Evolutionary conservation across 2,888 invertebrate genomes (phyloP).

Genomic region (Cantharis flavilabris): DNA sequence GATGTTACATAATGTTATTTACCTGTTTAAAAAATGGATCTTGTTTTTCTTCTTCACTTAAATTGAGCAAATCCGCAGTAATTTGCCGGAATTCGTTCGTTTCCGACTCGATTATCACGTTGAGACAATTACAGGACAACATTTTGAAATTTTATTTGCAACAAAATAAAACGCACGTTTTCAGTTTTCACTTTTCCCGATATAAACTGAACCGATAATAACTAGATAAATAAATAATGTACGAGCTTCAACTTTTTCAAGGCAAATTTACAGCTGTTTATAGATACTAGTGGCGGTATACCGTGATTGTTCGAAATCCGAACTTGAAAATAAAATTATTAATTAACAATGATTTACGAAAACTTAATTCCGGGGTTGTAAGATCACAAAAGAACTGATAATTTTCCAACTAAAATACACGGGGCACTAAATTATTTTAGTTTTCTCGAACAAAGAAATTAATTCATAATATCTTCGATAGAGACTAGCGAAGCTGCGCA

Average conservation of each 20-base stretch:
- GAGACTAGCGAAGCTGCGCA: background rate
- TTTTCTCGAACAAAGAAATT: background rate
- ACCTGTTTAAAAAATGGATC: conserved; percentile 73
- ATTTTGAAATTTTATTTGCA: conserved; percentile 49
- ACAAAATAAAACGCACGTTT: conserved; percentile 6
- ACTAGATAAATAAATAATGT: conserved; percentile 21
- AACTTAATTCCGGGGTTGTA: background rate
- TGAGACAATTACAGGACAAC: conserved; percentile 78
- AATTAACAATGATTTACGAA: background rate
- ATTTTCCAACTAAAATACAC: background rate
- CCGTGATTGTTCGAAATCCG: background rate
- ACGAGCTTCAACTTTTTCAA: conserved; percentile 18
- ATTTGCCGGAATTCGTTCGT: conserved; percentile 61
- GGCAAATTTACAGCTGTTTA: conserved; percentile 27
- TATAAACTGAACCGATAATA: conserved; percentile 15
- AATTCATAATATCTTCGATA: background rate
- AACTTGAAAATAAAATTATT: background rate
- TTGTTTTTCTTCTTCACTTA: conserved; percentile 63
- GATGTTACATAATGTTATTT: conserved; percentile 35
- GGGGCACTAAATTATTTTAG: background rate
- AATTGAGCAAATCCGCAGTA: conserved; percentile 61
- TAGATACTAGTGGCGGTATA: conserved; percentile 21
- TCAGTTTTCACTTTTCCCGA: conserved; percentile 7
- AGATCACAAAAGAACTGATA: background rate
- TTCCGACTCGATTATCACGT: conserved; percentile 68